Percentiles rank a stretch among this genome's conserved stretches.
phyloP scores from a whole-genome alignment of 2,113 vertebrate species.

The Percopsis transmontana region DNA sequence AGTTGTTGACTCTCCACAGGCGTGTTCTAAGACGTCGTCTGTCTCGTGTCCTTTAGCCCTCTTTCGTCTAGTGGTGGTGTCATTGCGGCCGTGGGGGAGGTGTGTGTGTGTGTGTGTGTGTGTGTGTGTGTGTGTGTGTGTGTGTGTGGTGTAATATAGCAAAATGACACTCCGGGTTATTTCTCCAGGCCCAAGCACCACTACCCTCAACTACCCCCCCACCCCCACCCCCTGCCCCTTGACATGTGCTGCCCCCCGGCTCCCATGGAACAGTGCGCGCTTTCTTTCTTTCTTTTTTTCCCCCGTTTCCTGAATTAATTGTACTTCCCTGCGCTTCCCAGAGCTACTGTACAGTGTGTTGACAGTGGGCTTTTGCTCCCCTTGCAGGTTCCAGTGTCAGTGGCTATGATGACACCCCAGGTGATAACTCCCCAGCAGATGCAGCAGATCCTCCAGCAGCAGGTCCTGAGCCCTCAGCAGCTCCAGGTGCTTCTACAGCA shows the following conservation, averaged over 20 bases:
- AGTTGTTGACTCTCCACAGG: conserved; percentile 14
- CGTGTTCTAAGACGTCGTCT: conserved; percentile 7
- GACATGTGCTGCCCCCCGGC: too few relatives aligned
- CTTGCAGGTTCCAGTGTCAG: conserved; percentile 93
- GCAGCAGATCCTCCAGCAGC: conserved; percentile 99
- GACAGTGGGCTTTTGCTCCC: too few relatives aligned
- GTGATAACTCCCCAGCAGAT: conserved; percentile 99
- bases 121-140: conserved; percentile 2
- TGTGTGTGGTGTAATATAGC: conserved; percentile 16
- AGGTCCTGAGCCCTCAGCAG: conserved; percentile 99
- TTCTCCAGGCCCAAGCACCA: neutral
- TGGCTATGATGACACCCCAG: conserved; percentile 99
- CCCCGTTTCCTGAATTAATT: too few relatives aligned
- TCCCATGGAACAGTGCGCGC: too few relatives aligned
- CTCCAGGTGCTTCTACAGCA: conserved; percentile 98
- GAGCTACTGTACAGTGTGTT: conserved; percentile 22
- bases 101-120: conserved; percentile 17
- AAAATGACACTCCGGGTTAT: conserved; percentile 31
- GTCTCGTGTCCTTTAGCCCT: conserved; percentile 20
- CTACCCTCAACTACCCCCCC: too few relatives aligned
- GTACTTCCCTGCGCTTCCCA: neutral
- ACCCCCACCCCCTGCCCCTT: too few relatives aligned
- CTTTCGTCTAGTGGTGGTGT: conserved; percentile 36
- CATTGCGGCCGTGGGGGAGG: conserved; percentile 27
- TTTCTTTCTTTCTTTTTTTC: too few relatives aligned